Percentiles rank a stretch among this genome's conserved stretches.
These are phyloP conservation scores for Podarcis lilfordi DNA, from an alignment of 2,797 vertebrate species.

Conservation along the genomic window DNA sequence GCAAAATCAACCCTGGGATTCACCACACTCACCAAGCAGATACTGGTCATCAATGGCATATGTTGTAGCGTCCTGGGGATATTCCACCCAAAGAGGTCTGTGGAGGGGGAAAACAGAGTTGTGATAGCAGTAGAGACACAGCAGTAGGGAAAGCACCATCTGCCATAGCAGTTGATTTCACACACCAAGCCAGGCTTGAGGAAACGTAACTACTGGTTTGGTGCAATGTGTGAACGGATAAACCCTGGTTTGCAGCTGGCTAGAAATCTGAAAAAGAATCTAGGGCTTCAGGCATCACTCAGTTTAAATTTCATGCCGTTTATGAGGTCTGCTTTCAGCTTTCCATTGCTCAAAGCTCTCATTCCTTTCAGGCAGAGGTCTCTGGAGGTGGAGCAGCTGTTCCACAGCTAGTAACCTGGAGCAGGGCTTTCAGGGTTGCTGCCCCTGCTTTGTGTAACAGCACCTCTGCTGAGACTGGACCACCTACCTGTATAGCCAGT, in stretches of 20 bases:
- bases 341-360: not conserved
- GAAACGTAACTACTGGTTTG: not conserved
- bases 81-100: constrained; percentile 77
- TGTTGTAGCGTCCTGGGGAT: constrained; percentile 70
- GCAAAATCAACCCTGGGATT: not conserved
- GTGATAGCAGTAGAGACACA: not conserved
- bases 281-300: not conserved
- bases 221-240: not conserved
- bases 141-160: not conserved
- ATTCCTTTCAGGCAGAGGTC: not conserved
- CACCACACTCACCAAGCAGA: constrained; percentile 71
- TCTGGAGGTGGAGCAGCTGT: not conserved
- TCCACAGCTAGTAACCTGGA: not conserved
- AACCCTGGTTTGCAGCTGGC: not conserved
- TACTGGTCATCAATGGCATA: constrained; percentile 78
- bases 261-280: not conserved
- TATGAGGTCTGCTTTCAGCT: not conserved
- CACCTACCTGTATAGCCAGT: too few relatives aligned
- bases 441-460: too few relatives aligned
- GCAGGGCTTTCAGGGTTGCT: too few relatives aligned
- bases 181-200: not conserved
- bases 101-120: too few relatives aligned
- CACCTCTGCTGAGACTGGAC: too few relatives aligned
- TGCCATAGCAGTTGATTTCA: not conserved
- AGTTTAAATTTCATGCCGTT: not conserved